Evolutionary conservation across 2,113 vertebrate genomes (phyloP), one percentile per base, ranked within the genome.

Genomic region (Coptodon bakossiorum): DNA sequence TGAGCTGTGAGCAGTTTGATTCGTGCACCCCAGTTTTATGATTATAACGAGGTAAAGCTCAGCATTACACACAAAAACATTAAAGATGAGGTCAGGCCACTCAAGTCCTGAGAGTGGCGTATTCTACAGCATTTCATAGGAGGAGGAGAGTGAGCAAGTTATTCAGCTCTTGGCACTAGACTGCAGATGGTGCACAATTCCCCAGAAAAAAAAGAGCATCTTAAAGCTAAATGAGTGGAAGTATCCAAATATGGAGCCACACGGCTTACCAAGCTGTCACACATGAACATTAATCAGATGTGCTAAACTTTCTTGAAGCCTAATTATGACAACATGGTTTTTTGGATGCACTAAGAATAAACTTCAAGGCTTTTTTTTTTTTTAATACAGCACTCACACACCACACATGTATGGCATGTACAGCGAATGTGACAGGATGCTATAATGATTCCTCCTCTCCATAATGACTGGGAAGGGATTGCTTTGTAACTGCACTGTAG

Each of bases 251-350:
- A 79, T 82, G 84, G 79, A 86, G 59, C 40, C 16, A 1, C 24
- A 59, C 24, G 71, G 90, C 31, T 90, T 10, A 94, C 87, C 85
- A 52, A 87, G 87, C 82, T 85, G 87, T 88, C 90, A 83, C 7
- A 66, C 10, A 86, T 38, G 61, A 68, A 88, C 76, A 93, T 84
- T 66, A 90, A 89, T 90, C 90, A 45, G 19, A 52, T 22, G 57
- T n/a, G 36, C 54, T 88, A 40, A 86, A 87, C 45, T 17, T 79
- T 83, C 79, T 76, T 19, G 19, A 81, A 87, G 68, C 56, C 85
- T 89, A 86, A 92, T 90, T 90, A 90, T 86, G 87, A 89, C 19
- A 76, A 88, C 63, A 52, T 40, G 3, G 2, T 87, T 89, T 86
- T 85, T 45, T 81, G 19, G 57, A 36, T 54, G 53, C 12, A 40